These are phyloP conservation scores for Acrossocheilus fasciatus DNA, from an alignment of 2,797 vertebrate species.

Conservation along the genomic window DNA sequence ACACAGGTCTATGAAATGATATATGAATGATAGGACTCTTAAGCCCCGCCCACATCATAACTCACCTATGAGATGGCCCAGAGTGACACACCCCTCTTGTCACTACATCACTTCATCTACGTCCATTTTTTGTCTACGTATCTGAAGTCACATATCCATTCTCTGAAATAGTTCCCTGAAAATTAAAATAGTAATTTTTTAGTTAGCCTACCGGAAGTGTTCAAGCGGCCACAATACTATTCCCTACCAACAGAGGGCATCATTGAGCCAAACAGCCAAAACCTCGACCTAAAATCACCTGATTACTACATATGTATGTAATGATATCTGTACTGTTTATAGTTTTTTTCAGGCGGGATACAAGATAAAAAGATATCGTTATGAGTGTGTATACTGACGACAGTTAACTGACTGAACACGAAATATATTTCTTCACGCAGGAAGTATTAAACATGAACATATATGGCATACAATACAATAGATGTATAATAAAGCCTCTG, in stretches of 20 bases:
- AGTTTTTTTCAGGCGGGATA: no score
- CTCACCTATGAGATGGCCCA: constrained; percentile 11
- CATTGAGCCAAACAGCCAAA: background rate
- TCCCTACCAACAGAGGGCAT: background rate
- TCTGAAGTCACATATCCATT: background rate
- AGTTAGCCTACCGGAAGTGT: no score
- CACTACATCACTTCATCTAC: constrained; percentile 15
- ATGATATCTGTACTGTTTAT: no score
- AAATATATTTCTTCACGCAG: background rate
- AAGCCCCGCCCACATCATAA: constrained; percentile 47
- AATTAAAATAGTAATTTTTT: background rate
- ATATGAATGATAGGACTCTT: constrained; percentile 31
- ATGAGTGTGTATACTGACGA: no score
- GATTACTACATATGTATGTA: no score
- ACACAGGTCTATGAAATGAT: constrained; percentile 23
- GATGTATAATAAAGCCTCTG: no score
- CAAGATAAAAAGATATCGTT: no score
- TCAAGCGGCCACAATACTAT: no score
- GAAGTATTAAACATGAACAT: background rate
- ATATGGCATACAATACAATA: background rate
- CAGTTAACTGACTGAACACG: no score
- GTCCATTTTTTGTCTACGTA: background rate
- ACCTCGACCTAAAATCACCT: no score
- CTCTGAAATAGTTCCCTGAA: background rate
- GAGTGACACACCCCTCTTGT: constrained; percentile 1